phyloP scores from a whole-genome alignment of 1,140 invertebrate species.

The Mactra quadrangularis region DNA sequence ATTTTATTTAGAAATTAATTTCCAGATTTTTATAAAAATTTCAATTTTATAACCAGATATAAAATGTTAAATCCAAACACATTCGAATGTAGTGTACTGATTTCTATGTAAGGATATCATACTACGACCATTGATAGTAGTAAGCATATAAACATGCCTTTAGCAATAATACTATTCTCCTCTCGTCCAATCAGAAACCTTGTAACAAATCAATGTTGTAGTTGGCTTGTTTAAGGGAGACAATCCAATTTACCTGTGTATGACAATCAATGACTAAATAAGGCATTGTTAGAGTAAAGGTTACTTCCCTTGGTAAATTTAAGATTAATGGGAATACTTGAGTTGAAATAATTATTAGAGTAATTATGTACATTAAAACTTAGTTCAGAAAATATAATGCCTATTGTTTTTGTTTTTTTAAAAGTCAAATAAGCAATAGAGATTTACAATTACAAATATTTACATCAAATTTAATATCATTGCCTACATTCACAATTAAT shows the following conservation, averaged over 20 bases:
- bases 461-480: too few species aligned
- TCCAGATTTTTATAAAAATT: too few species aligned
- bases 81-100: constrained; percentile 1
- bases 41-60: too few species aligned
- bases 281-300: not conserved
- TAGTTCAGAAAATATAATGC: too few species aligned
- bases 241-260: constrained; percentile 37
- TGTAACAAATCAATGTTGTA: constrained; percentile 19
- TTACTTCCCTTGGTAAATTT: constrained; percentile 6
- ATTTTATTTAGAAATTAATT: not conserved
- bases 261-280: constrained; percentile 5
- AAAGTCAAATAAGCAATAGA: too few species aligned
- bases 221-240: constrained; percentile 8
- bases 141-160: constrained; percentile 30
- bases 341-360: too few species aligned
- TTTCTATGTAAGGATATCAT: not conserved
- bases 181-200: constrained; percentile 16
- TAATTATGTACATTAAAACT: too few species aligned
- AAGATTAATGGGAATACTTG: too few species aligned
- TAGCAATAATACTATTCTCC: constrained; percentile 23
- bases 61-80: too few species aligned
- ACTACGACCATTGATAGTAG: not conserved
- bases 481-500: too few species aligned
- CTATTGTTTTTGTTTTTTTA: too few species aligned
- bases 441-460: too few species aligned